A percentile compares a stretch with the other conserved stretches of the same genome.
phyloP scores from a whole-genome alignment of 2,797 vertebrate genomes.

The Tragelaphus oryx region DNA sequence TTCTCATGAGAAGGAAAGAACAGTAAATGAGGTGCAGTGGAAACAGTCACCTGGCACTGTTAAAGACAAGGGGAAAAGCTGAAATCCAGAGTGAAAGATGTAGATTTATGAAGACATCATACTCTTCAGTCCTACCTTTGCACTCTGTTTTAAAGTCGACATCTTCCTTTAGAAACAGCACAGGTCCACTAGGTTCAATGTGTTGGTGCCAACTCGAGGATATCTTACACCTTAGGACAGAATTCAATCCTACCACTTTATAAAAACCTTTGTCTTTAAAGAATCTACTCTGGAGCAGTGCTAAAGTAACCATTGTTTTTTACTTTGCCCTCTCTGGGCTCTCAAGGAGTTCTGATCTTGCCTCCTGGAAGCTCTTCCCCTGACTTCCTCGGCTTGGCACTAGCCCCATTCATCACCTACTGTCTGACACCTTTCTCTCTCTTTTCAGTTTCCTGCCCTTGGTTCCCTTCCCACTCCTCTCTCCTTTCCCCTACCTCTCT shows the following conservation, averaged over 20 bases:
- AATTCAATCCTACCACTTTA: not conserved
- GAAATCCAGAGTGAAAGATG: not conserved
- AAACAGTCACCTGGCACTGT: not conserved
- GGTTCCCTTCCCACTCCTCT: not conserved
- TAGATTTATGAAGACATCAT: not conserved
- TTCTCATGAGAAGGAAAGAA: not conserved
- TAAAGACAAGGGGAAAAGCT: not conserved
- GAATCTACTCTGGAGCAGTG: not conserved
- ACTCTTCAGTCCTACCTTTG: not conserved
- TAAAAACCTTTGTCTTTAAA: not conserved
- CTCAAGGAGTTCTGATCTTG: not conserved
- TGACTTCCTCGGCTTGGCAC: not conserved
- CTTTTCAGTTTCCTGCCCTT: not conserved
- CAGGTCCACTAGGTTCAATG: not conserved
- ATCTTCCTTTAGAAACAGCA: not conserved
- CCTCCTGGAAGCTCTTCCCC: not conserved
- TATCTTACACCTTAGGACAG: not conserved
- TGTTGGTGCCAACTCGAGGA: not conserved
- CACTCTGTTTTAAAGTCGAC: not conserved
- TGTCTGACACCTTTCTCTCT: not conserved
- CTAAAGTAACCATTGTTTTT: not conserved
- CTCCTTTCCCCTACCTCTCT: fast-evolving
- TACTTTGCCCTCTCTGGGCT: not conserved
- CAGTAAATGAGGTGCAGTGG: not conserved
- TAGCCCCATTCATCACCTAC: not conserved